A percentile compares a stretch with the other conserved stretches of the same genome.
phyloP scores from a whole-genome alignment of 1,140 invertebrate species.

The Hirudo medicinalis region DNA sequence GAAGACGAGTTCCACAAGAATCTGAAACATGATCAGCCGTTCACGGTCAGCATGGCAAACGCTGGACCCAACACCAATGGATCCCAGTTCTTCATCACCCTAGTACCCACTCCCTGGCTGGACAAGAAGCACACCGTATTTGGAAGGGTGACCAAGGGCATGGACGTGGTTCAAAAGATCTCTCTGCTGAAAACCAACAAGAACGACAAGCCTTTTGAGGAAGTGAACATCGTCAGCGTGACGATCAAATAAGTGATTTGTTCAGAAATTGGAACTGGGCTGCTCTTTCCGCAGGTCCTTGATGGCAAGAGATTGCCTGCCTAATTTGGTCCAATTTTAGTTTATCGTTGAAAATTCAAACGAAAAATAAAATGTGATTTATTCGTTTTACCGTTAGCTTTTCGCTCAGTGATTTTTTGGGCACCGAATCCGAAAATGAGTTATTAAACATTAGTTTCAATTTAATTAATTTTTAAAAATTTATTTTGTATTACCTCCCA shows the following conservation, averaged over 20 bases:
- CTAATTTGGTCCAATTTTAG: no score
- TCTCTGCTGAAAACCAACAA: constrained; percentile 85
- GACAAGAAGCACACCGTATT: constrained; percentile 99
- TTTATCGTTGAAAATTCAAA: no score
- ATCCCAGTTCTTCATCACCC: constrained; percentile 93
- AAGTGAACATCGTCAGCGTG: constrained; percentile 86
- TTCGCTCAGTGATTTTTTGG: no score
- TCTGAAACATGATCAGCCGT: constrained; percentile 85
- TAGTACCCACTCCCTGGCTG: constrained; percentile 67
- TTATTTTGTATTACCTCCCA: no score
- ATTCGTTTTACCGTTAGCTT: no score
- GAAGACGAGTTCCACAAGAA: constrained; percentile 88
- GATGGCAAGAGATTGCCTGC: no score
- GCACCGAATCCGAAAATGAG: no score
- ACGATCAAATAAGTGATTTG: constrained; percentile 59
- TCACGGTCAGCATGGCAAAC: constrained; percentile 97
- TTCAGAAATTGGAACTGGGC: no score
- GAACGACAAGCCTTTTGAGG: constrained; percentile 94
- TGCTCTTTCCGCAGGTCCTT: no score
- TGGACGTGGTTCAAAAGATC: constrained; percentile 98
- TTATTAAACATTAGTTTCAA: no score
- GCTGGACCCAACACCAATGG: constrained; percentile 95
- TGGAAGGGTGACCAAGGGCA: constrained; percentile 82
- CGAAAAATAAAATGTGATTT: no score
- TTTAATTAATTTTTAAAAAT: no score